Conservation (phyloP, 2,797 vertebrate species). For the Phrynocephalus forsythii region DNA sequence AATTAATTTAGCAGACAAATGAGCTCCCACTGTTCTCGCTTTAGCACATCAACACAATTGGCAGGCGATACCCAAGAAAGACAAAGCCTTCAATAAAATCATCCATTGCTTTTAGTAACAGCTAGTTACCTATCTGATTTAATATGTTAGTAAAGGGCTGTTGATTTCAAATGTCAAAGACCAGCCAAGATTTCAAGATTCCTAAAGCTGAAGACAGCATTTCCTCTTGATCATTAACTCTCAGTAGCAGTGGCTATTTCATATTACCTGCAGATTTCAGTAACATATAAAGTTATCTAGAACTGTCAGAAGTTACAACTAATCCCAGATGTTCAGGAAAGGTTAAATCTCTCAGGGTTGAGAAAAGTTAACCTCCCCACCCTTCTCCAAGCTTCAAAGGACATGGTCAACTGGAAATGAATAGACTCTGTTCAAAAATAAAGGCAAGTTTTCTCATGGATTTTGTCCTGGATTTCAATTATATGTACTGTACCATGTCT, state of each 20-base stretch:
- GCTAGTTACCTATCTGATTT: background rate
- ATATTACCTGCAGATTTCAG: slow-evolving; percentile 48
- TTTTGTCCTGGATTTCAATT: slow-evolving; percentile 25
- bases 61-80: slow-evolving; percentile 60
- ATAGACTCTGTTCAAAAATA: background rate
- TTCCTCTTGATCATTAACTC: slow-evolving; percentile 37
- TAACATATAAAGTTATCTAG: slow-evolving; percentile 40
- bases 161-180: slow-evolving; percentile 24
- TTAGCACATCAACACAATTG: slow-evolving; percentile 67
- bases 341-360: slow-evolving; percentile 35
- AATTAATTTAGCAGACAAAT: slow-evolving; percentile 66
- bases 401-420: background rate
- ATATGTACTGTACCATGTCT: slow-evolving; percentile 38
- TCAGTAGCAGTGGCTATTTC: background rate
- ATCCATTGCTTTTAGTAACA: slow-evolving; percentile 53
- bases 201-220: slow-evolving; percentile 19
- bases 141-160: background rate
- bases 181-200: slow-evolving; percentile 28
- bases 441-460: slow-evolving; percentile 47
- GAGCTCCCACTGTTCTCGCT: slow-evolving; percentile 58
- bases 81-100: slow-evolving; percentile 40
- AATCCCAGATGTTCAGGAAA: slow-evolving; percentile 45
- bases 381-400: background rate
- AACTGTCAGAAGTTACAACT: slow-evolving; percentile 42
- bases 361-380: slow-evolving; percentile 9